These are phyloP conservation scores for Hyperopisus bebe DNA, from an alignment of 2,113 vertebrate genomes.

Conservation along the genomic window DNA sequence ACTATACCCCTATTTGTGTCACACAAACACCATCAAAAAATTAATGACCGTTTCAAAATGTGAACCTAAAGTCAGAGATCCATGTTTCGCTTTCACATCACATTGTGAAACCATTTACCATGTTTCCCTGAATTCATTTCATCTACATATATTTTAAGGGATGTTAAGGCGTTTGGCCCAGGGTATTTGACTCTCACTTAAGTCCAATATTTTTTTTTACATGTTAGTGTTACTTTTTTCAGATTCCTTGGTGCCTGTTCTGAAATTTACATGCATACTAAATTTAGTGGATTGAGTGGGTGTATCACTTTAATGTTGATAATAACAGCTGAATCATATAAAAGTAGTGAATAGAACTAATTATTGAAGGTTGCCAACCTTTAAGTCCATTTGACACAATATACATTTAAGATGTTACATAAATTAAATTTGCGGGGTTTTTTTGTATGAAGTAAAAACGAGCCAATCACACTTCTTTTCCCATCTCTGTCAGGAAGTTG, in stretches of 20 bases:
- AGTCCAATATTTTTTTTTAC: not conserved
- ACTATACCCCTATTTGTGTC: not conserved
- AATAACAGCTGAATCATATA: conserved; percentile 1
- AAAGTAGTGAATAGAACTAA: not conserved
- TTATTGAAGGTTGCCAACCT: not conserved
- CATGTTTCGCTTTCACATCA: not conserved
- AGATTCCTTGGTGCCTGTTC: not conserved
- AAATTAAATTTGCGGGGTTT: not conserved
- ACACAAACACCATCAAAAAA: not conserved
- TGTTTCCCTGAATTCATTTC: not conserved
- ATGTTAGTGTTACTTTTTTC: not conserved
- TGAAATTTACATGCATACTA: not conserved
- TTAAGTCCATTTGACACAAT: not conserved
- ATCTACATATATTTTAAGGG: not conserved
- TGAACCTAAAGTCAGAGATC: not conserved
- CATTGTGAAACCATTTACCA: not conserved
- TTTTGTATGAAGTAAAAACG: not conserved
- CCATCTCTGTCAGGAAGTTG: not conserved
- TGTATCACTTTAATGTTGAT: not conserved
- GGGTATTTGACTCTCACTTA: not conserved
- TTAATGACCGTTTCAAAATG: not conserved
- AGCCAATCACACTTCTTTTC: not conserved
- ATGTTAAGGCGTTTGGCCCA: not conserved
- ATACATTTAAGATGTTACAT: not conserved
- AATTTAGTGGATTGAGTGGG: not conserved